Conservation (phyloP, 2,888 invertebrate genomes). For the Gibbula magus region DNA sequence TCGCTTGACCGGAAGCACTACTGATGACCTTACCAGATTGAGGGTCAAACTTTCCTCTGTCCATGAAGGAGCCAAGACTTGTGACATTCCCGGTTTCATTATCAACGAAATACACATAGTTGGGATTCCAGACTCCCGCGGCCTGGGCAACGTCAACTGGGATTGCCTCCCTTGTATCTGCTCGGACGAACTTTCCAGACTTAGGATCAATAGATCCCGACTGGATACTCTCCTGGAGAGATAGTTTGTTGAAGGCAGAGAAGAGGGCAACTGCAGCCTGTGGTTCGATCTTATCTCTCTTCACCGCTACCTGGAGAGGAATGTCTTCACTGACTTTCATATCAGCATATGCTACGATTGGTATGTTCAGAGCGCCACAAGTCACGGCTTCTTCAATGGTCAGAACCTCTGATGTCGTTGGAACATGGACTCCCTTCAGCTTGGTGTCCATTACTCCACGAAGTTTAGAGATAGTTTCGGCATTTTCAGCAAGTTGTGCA, state of each 20-base stretch:
- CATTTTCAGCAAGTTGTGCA: slow-evolving; percentile 57
- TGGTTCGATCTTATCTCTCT: slow-evolving; percentile 59
- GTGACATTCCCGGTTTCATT: slow-evolving; percentile 63
- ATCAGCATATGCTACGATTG: slow-evolving; percentile 56
- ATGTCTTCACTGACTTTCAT: slow-evolving; percentile 52
- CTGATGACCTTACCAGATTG: slow-evolving; percentile 79
- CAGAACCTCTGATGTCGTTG: slow-evolving; percentile 84
- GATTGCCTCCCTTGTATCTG: slow-evolving; percentile 76
- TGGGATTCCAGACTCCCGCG: slow-evolving; percentile 77
- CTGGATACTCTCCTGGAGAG: slow-evolving; percentile 72
- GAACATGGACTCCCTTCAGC: slow-evolving; percentile 80
- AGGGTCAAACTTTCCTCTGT: slow-evolving; percentile 79
- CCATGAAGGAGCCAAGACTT: slow-evolving; percentile 62
- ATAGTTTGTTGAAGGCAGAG: slow-evolving; percentile 72
- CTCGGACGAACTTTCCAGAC: slow-evolving; percentile 75
- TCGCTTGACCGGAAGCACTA: slow-evolving; percentile 80
- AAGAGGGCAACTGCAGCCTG: slow-evolving; percentile 60
- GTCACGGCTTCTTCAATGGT: slow-evolving; percentile 76
- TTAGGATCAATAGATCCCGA: slow-evolving; percentile 73
- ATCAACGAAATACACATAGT: slow-evolving; percentile 69
- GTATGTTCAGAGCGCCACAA: slow-evolving; percentile 61
- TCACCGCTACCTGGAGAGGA: slow-evolving; percentile 64
- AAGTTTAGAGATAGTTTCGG: slow-evolving; percentile 61
- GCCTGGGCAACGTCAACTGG: slow-evolving; percentile 84
- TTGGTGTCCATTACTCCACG: slow-evolving; percentile 80